Evolutionary conservation across 2,888 invertebrate species (phyloP).

Genomic region (Augochlorella aurata): DNA sequence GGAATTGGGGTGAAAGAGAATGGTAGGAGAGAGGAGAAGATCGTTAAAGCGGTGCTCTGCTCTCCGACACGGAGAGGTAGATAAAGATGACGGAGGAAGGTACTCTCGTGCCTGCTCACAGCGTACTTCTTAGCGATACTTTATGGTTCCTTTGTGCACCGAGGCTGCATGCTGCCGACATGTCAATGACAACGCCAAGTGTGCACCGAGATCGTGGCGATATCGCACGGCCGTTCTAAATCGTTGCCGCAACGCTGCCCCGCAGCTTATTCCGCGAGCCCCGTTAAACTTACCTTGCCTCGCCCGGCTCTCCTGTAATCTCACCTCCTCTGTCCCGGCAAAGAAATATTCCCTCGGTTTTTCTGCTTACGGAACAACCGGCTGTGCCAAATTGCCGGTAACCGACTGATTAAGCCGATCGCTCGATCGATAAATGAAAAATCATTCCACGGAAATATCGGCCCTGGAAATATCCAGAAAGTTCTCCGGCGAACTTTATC

Average conservation of each 20-base stretch:
- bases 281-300: slow-evolving; percentile 31
- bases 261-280: slow-evolving; percentile 25
- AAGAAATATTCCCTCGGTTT: background rate
- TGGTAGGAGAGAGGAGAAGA: slow-evolving; percentile 4
- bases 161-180: slow-evolving; percentile 60
- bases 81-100: slow-evolving; percentile 62
- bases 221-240: slow-evolving; percentile 63
- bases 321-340: background rate
- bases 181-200: slow-evolving; percentile 60
- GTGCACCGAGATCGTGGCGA: slow-evolving; percentile 61
- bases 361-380: background rate
- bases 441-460: background rate
- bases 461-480: background rate
- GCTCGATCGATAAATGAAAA: background rate
- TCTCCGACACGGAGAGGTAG: slow-evolving; percentile 45
- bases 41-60: slow-evolving; percentile 40
- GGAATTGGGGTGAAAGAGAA: slow-evolving; percentile 4
- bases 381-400: background rate
- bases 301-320: background rate
- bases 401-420: slow-evolving; percentile 1
- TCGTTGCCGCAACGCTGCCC: slow-evolving; percentile 32
- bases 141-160: slow-evolving; percentile 68
- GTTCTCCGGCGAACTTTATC: background rate
- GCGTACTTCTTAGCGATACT: slow-evolving; percentile 65
- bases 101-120: slow-evolving; percentile 65